A percentile compares a stretch with the other conserved stretches of the same genome.
Conservation (phyloP, 2,888 invertebrate species). For the Melanargia galathea region DNA sequence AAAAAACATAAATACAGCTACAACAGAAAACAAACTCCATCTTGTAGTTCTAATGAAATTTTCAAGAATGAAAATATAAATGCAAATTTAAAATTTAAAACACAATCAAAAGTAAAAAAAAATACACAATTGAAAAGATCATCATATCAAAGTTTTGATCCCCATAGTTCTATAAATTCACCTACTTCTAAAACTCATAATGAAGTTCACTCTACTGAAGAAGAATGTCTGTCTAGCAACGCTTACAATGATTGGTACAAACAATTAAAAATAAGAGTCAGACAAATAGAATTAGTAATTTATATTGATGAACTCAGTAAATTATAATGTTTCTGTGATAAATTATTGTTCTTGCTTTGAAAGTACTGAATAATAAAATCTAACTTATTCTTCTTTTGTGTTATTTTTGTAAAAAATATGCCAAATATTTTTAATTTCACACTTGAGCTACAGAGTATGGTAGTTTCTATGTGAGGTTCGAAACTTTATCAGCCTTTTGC, state of each 20-base stretch:
- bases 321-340: slow-evolving; percentile 33
- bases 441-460: no score
- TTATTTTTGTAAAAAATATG: background rate
- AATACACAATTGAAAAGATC: slow-evolving; percentile 1
- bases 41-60: slow-evolving; percentile 8
- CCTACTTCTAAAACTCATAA: background rate
- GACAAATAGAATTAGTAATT: slow-evolving; percentile 57
- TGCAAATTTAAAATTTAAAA: background rate
- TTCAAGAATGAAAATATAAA: background rate
- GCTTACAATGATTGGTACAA: slow-evolving; percentile 58
- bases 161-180: background rate
- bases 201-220: slow-evolving; percentile 10
- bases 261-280: slow-evolving; percentile 55
- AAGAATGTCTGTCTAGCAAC: slow-evolving; percentile 10
- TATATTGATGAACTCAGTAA: slow-evolving; percentile 64
- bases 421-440: no score
- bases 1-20: background rate
- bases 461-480: no score
- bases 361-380: slow-evolving; percentile 4
- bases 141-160: background rate
- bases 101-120: background rate
- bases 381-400: background rate
- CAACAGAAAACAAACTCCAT: background rate
- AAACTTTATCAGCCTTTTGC: no score
- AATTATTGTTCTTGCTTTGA: background rate